Percentiles rank a stretch among this genome's conserved stretches.
phyloP scores from a whole-genome alignment of 37 sponge, comb jelly and placozoan genomes.

The Halisarca cf. caerulea region DNA sequence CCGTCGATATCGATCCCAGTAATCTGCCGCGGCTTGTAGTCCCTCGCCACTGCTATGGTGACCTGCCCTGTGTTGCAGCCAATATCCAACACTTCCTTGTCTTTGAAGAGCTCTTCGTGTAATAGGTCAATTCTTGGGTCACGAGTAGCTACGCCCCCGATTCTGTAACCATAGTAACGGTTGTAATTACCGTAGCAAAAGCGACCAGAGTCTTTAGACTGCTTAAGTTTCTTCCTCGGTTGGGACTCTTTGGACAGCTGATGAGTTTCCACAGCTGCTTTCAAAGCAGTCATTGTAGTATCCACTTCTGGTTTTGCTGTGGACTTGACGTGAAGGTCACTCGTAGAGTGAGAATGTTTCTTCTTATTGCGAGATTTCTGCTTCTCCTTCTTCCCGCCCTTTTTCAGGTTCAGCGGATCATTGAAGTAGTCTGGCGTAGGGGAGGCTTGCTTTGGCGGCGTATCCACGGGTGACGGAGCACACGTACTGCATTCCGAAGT shows the following conservation, averaged over 20 bases:
- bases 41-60: slow-evolving; percentile 80
- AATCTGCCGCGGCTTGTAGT: slow-evolving; percentile 72
- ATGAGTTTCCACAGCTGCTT: neutral
- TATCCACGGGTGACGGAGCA: slow-evolving; percentile 58
- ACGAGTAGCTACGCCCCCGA: slow-evolving; percentile 37
- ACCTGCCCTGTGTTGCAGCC: slow-evolving; percentile 98
- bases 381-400: slow-evolving; percentile 8
- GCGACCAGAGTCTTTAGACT: neutral
- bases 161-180: slow-evolving; percentile 97
- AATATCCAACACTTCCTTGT: slow-evolving; percentile 91
- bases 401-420: slow-evolving; percentile 74
- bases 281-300: neutral
- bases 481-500: slow-evolving; percentile 71
- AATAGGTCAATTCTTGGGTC: slow-evolving; percentile 74
- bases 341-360: neutral
- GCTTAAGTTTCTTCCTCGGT: neutral
- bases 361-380: neutral
- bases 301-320: neutral
- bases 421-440: slow-evolving; percentile 45
- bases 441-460: slow-evolving; percentile 8
- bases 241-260: neutral
- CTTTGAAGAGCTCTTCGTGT: slow-evolving; percentile 78
- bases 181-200: slow-evolving; percentile 94
- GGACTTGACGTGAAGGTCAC: neutral
- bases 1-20: slow-evolving; percentile 93